Base-by-base conservation (phyloP, 1,140 invertebrate genomes). In the Himalopsyche phryganea region DNA sequence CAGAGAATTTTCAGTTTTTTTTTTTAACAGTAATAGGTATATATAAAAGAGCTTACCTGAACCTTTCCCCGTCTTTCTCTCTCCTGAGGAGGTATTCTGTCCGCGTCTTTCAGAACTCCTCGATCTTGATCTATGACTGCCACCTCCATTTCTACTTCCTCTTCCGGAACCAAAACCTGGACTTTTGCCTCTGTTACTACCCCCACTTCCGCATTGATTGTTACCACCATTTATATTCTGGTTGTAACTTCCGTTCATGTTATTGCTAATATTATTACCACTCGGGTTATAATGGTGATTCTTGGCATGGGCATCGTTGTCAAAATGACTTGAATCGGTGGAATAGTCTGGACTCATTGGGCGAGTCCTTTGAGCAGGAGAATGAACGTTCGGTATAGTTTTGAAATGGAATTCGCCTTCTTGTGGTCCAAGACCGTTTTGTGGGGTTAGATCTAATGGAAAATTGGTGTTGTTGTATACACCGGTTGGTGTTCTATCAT, bases 291-390 rank as follows among this genome's bases (percentile, higher is more conserved):
- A 40, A 15, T 10, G 14, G 42, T 45, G 42, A 18, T 50, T 60
- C n/a, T 38, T 36, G 32, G 47, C 44, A 7, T 13, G n/a, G 41
- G 40, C 46, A n/a, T 64, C 65, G 54, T 65, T 59, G 35, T 65
- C 63, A 20, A 61, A 61, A 48, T 58, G 61, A 18, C 53, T 56
- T 10, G 55, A 55, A 33, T 58, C 63, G 2, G 62, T 60, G 0
- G 58, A 61, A 42, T 61, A 64, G 15, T 64, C 62, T 2, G 62
- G 54, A 47, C 58, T 61, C 15, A 60, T 54, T 9, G 58, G 49
- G 7, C 58, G 49, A 9, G 23, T 40, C n/a, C 11, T 40, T 13
- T 40, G 11, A 5, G 38, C 13, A 9, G 45, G 11, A n/a, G 38
- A 13, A 40, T 40, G 38, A 11, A 11, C 48, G 45, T 28, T 33